These are phyloP conservation scores for Microtus ochrogaster DNA, from an alignment of 2,113 vertebrate species.

Conservation along the genomic window DNA sequence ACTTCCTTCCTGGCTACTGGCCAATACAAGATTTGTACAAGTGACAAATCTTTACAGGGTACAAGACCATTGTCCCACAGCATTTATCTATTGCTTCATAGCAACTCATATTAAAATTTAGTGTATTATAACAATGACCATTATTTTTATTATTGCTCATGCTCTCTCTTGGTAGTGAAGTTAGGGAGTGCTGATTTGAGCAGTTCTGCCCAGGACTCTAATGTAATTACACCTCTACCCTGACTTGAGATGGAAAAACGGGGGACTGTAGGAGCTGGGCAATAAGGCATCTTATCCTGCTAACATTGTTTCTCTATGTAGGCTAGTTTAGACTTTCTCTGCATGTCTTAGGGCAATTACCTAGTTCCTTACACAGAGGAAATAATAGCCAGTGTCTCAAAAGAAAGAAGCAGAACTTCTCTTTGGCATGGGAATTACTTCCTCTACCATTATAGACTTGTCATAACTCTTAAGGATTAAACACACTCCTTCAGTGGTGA, in stretches of 20 bases:
- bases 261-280: not conserved
- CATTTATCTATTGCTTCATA: not conserved
- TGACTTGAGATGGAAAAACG: not conserved
- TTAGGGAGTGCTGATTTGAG: not conserved
- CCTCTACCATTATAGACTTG: not conserved
- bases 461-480: not conserved
- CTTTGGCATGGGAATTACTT: not conserved
- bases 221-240: not conserved
- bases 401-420: not conserved
- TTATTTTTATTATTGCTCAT: constrained; percentile 12
- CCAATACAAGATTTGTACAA: no score
- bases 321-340: constrained; percentile 17
- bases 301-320: not conserved
- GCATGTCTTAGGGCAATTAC: not conserved
- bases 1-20: no score
- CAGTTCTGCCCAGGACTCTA: not conserved
- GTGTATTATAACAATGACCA: not conserved
- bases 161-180: not conserved
- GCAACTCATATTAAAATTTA: constrained; percentile 11
- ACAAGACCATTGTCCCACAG: no score
- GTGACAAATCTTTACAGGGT: no score
- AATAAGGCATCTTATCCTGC: not conserved
- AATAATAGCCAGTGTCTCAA: not conserved
- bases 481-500: not conserved
- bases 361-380: not conserved